Conservation (phyloP, 2,113 vertebrate genomes). For the Galeopterus variegatus region DNA sequence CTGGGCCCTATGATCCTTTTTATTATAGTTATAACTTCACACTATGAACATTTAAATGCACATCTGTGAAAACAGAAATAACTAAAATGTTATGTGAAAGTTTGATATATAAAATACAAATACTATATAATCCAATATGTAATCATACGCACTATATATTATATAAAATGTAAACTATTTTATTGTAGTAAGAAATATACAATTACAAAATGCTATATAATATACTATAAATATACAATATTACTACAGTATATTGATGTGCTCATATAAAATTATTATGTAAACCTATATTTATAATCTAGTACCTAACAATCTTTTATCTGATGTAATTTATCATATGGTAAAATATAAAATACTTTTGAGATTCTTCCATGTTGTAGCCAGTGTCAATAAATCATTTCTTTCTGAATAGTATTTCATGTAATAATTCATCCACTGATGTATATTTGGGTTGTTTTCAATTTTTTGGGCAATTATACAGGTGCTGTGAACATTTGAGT, state of each 20-base stretch:
- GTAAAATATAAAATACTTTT: background rate
- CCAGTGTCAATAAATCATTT: background rate
- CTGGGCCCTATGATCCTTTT: background rate
- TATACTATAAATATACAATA: background rate
- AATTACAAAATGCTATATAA: background rate
- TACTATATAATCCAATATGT: background rate
- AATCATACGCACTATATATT: background rate
- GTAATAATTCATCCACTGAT: background rate
- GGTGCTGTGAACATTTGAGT: background rate
- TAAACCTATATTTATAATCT: conserved; percentile 34
- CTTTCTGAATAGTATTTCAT: background rate
- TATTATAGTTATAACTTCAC: background rate
- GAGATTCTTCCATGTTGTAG: conserved; percentile 30
- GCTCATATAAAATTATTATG: conserved; percentile 42
- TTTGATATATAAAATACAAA: background rate
- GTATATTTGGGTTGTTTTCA: background rate
- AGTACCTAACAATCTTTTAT: conserved; percentile 18
- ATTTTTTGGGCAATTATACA: background rate
- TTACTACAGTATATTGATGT: background rate
- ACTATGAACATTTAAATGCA: conserved; percentile 1
- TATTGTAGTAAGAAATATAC: background rate
- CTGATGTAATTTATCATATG: conserved; percentile 23
- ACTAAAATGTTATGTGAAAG: conserved; percentile 9
- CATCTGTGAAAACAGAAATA: conserved; percentile 20
- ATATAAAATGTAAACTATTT: conserved; percentile 26